phyloP scores from a whole-genome alignment of 2,888 invertebrate genomes.

The Diarsia brunnea region DNA sequence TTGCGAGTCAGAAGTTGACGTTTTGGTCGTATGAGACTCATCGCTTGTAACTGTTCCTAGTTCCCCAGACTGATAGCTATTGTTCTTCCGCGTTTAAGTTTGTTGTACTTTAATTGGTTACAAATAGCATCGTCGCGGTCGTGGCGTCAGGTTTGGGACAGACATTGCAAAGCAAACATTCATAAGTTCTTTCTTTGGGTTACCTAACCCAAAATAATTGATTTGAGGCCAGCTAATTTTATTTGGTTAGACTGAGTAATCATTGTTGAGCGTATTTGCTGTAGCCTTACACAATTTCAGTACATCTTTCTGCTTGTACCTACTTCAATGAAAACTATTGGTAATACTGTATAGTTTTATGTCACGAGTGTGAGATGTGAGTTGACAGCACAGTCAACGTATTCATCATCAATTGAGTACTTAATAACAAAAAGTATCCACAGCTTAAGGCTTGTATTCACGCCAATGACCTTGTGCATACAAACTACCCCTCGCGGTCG shows the following conservation, averaged over 20 bases:
- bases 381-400: background rate
- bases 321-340: background rate
- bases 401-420: constrained; percentile 24
- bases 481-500: too few relatives aligned
- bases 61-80: background rate
- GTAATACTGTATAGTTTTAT: background rate
- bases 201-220: background rate
- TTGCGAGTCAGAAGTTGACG: background rate
- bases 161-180: background rate
- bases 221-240: background rate
- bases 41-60: background rate
- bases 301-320: background rate
- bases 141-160: background rate
- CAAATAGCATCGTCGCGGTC: background rate
- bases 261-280: background rate
- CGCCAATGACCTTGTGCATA: too few relatives aligned
- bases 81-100: background rate
- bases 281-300: background rate
- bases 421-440: background rate
- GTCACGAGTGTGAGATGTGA: background rate
- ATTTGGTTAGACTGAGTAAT: background rate
- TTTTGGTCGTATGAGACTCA: background rate
- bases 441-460: too few relatives aligned
- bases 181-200: background rate
- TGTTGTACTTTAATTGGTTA: background rate